Evolutionary conservation across 2,888 invertebrate genomes (phyloP).

Genomic region (Tipula confusa): DNA sequence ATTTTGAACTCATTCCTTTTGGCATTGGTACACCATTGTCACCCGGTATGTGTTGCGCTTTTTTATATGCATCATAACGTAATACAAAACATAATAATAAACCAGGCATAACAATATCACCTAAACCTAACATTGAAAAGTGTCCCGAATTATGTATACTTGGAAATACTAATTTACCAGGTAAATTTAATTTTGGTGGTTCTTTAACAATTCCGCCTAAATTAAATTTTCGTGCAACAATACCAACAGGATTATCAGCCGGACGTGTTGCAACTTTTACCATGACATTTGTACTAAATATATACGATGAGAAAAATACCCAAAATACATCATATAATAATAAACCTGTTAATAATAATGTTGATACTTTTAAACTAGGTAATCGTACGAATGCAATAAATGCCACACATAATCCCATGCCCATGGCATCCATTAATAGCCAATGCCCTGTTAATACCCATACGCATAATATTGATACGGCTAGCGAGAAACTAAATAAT

Average conservation of each 20-base stretch:
- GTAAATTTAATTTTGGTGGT: slow-evolving; percentile 91
- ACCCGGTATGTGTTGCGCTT: slow-evolving; percentile 57
- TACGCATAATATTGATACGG: slow-evolving; percentile 90
- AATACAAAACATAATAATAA: slow-evolving; percentile 91
- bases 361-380: slow-evolving; percentile 94
- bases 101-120: slow-evolving; percentile 93
- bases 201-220: slow-evolving; percentile 85
- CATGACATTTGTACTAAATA: slow-evolving; percentile 98
- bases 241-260: slow-evolving; percentile 88
- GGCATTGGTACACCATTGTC: slow-evolving; percentile 59
- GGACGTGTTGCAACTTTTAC: slow-evolving; percentile 85
- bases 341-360: slow-evolving; percentile 85
- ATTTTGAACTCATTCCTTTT: slow-evolving; percentile 57
- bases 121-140: slow-evolving; percentile 90
- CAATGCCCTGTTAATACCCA: slow-evolving; percentile 98
- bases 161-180: slow-evolving; percentile 95
- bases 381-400: slow-evolving; percentile 95
- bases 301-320: slow-evolving; percentile 98
- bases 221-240: slow-evolving; percentile 89
- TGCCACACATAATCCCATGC: slow-evolving; percentile 96
- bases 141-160: slow-evolving; percentile 94
- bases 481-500: slow-evolving; percentile 84
- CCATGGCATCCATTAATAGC: slow-evolving; percentile 98
- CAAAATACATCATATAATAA: slow-evolving; percentile 96
- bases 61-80: slow-evolving; percentile 96